Conservation (phyloP, 2,888 invertebrate species). For the Oxytorus armatus region DNA sequence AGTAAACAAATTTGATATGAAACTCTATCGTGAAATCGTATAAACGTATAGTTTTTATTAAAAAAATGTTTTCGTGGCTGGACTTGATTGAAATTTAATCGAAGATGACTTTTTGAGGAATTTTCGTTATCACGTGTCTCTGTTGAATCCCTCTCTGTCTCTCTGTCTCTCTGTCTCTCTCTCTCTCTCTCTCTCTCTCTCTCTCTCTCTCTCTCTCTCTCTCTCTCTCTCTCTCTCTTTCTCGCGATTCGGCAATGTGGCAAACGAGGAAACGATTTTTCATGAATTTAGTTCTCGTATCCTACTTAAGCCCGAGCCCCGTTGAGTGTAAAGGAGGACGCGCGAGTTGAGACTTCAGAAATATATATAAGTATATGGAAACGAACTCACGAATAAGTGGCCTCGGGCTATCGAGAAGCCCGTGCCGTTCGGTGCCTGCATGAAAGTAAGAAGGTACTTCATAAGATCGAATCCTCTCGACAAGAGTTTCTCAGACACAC, state of each 20-base stretch:
- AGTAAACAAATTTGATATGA: not conserved
- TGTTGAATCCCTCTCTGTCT: no score
- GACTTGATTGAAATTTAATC: no score
- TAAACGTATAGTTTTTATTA: not conserved
- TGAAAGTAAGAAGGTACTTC: slow-evolving; percentile 67
- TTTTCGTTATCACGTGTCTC: not conserved
- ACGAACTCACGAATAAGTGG: slow-evolving; percentile 45
- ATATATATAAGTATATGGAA: slow-evolving; percentile 25
- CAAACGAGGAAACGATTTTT: slow-evolving; percentile 53
- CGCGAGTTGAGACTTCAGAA: slow-evolving; percentile 40
- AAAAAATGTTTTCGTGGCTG: no score
- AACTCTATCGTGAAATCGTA: not conserved
- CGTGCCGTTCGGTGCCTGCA: slow-evolving; percentile 74
- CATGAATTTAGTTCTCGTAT: slow-evolving; percentile 59
- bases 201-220: not conserved
- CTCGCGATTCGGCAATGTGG: not conserved
- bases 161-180: not conserved
- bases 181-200: not conserved
- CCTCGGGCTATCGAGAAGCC: slow-evolving; percentile 72
- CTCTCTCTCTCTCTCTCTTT: not conserved
- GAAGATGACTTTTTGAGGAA: not conserved
- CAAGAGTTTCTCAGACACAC: not conserved
- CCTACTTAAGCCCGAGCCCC: slow-evolving; percentile 58
- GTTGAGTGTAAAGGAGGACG: slow-evolving; percentile 73
- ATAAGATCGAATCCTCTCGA: slow-evolving; percentile 42